Conservation (phyloP, 2,113 vertebrate species). For the Peromyscus maniculatus region DNA sequence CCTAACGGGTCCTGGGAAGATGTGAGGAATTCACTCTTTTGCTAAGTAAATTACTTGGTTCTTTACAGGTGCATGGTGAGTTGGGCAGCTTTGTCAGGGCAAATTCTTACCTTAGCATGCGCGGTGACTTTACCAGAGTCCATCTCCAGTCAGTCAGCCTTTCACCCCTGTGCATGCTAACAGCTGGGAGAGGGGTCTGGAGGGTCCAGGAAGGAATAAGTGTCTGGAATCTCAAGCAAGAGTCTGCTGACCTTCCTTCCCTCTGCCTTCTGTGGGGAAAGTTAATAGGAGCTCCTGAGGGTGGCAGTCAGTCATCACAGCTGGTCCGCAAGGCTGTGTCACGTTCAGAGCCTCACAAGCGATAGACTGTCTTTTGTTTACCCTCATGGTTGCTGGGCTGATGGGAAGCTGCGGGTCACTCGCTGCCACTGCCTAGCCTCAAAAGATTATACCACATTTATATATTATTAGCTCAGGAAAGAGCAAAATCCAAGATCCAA, state of each 20-base stretch:
- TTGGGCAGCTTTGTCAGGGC: neutral
- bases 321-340: neutral
- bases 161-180: neutral
- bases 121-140: neutral
- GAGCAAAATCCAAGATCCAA: too few relatives aligned
- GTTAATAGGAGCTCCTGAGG: neutral
- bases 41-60: neutral
- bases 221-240: neutral
- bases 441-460: neutral
- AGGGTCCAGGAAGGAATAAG: neutral
- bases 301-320: too few relatives aligned
- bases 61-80: neutral
- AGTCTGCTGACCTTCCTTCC: neutral
- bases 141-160: neutral
- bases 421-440: neutral
- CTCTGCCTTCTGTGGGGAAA: neutral
- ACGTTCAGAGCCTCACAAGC: neutral
- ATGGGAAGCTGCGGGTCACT: neutral
- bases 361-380: neutral
- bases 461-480: neutral
- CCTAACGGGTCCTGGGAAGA: neutral
- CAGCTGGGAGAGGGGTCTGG: neutral
- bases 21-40: neutral
- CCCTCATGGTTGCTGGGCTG: neutral
- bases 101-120: too few relatives aligned